These are phyloP conservation scores for Hycleus cichorii DNA, from an alignment of 1,140 invertebrate species.

Conservation along the genomic window DNA sequence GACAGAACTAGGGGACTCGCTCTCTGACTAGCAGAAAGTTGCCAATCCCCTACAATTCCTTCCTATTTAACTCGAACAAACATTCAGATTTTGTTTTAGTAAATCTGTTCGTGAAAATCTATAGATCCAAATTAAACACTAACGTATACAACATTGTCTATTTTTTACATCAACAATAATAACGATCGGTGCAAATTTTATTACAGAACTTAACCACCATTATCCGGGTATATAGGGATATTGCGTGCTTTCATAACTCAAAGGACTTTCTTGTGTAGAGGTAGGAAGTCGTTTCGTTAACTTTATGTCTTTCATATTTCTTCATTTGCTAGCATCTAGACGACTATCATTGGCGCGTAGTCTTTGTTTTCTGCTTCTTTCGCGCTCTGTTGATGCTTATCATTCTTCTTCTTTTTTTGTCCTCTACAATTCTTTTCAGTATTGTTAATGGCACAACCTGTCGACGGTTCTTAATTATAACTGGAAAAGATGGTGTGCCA, in stretches of 20 bases:
- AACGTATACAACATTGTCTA: too few species aligned
- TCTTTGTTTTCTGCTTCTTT: not conserved
- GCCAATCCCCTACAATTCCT: constrained; percentile 22
- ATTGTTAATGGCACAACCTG: constrained; percentile 4
- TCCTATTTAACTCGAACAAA: constrained; percentile 30
- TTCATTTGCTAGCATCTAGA: constrained; percentile 25
- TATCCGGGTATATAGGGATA: constrained; percentile 6
- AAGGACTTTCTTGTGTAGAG: constrained; percentile 11
- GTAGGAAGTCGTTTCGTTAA: constrained; percentile 29
- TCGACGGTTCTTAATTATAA: too few species aligned
- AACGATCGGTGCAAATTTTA: too few species aligned
- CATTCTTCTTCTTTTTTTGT: too few species aligned
- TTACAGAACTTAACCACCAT: too few species aligned
- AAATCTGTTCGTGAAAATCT: constrained; percentile 9
- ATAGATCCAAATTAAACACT: too few species aligned
- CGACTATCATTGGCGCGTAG: constrained; percentile 12
- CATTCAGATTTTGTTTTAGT: constrained; percentile 21
- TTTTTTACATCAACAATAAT: too few species aligned
- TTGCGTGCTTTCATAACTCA: constrained; percentile 26
- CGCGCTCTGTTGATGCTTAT: not conserved
- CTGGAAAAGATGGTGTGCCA: too few species aligned
- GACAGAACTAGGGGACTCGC: constrained; percentile 20
- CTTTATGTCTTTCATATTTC: constrained; percentile 34
- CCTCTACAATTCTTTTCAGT: not conserved
- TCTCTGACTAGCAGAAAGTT: constrained; percentile 11